Evolutionary conservation across 1,140 invertebrate species (phyloP).

Genomic region (Asbolus verrucosus): DNA sequence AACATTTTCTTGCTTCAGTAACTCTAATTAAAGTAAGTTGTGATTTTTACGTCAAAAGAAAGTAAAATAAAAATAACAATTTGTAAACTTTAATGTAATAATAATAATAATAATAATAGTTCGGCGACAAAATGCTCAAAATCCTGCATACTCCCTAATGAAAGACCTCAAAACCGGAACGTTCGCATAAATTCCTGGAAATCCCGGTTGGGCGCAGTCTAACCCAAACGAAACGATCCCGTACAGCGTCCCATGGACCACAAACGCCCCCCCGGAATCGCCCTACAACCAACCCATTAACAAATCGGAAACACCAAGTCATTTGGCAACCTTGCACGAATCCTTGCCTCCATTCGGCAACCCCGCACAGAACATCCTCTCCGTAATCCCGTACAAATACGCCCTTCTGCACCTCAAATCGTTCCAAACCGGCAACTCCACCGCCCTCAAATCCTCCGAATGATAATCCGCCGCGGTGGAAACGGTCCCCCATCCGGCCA

Average conservation of each 20-base stretch:
- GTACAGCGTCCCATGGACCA: conserved; percentile 61
- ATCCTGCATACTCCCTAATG: conserved; percentile 7
- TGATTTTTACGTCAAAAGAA: too few relatives aligned
- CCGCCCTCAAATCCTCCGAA: conserved; percentile 1
- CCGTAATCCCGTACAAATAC: conserved; percentile 1
- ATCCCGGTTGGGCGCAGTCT: conserved; percentile 67
- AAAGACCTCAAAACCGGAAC: not conserved
- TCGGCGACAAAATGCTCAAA: too few relatives aligned
- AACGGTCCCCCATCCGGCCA: not conserved
- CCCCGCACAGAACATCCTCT: conserved; percentile 38
- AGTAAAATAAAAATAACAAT: too few relatives aligned
- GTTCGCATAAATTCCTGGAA: conserved; percentile 72
- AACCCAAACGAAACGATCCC: conserved; percentile 72
- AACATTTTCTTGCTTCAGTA: too few relatives aligned
- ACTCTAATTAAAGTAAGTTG: too few relatives aligned
- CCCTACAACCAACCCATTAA: too few relatives aligned
- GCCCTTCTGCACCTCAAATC: not conserved
- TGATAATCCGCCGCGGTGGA: not conserved
- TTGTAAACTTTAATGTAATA: too few relatives aligned
- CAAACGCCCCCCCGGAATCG: conserved; percentile 68
- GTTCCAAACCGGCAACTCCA: conserved; percentile 12
- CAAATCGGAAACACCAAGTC: too few relatives aligned
- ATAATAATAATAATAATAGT: too few relatives aligned
- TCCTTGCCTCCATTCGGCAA: conserved; percentile 4
- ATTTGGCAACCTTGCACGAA: too few relatives aligned